phyloP scores from a whole-genome alignment of 2,888 invertebrate genomes.

The Amblyteles armatorius region DNA sequence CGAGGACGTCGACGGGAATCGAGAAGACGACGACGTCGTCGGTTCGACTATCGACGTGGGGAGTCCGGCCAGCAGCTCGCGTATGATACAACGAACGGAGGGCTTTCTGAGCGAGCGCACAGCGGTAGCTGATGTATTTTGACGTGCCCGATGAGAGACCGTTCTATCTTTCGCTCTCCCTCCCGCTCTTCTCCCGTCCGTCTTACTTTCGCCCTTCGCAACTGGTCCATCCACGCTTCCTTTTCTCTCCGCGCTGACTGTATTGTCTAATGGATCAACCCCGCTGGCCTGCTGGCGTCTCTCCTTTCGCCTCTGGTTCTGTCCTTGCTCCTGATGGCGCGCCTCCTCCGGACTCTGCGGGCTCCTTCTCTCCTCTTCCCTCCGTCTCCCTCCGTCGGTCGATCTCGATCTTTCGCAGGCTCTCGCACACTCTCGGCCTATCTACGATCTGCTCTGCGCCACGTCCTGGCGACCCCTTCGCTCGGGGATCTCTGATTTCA shows the following conservation, averaged over 20 bases:
- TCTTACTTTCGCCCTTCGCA: slow-evolving; percentile 29
- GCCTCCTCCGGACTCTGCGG: slow-evolving; percentile 15
- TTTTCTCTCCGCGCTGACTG: slow-evolving; percentile 84
- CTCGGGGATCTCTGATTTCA: slow-evolving; percentile 68
- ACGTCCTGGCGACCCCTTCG: slow-evolving; percentile 58
- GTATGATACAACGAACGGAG: slow-evolving; percentile 64
- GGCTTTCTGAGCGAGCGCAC: slow-evolving; percentile 83
- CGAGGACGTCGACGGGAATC: slow-evolving; percentile 59
- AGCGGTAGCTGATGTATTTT: slow-evolving; percentile 84
- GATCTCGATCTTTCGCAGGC: slow-evolving; percentile 30
- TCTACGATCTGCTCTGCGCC: slow-evolving; percentile 64
- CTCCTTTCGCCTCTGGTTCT: slow-evolving; percentile 57
- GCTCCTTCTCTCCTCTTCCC: slow-evolving; percentile 19
- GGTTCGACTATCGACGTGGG: slow-evolving; percentile 78
- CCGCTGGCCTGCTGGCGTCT: slow-evolving; percentile 63
- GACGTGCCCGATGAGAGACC: slow-evolving; percentile 81
- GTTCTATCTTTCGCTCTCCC: slow-evolving; percentile 68
- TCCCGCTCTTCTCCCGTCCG: slow-evolving; percentile 59
- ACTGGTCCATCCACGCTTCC: slow-evolving; percentile 85
- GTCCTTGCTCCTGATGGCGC: slow-evolving; percentile 37
- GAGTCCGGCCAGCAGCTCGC: slow-evolving; percentile 75
- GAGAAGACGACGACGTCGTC: slow-evolving; percentile 42
- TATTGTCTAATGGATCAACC: slow-evolving; percentile 79
- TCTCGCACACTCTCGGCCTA: slow-evolving; percentile 49
- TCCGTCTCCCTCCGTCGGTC: slow-evolving; percentile 26